phyloP scores from a whole-genome alignment of 2,113 vertebrate genomes.

The Panurus biarmicus region DNA sequence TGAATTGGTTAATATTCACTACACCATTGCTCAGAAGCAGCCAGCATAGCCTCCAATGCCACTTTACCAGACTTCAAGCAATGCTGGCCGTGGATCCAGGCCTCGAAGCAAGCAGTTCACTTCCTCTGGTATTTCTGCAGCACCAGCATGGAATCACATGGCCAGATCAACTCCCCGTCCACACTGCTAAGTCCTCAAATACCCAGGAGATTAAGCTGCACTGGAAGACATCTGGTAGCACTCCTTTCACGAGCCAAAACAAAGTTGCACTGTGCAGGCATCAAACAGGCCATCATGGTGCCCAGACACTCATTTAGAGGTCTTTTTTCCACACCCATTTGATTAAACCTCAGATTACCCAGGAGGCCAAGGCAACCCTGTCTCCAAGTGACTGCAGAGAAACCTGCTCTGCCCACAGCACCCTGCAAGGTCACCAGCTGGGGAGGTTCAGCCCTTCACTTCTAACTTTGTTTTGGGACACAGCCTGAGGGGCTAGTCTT shows the following conservation, averaged over 20 bases:
- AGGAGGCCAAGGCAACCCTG: neutral
- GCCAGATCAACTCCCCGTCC: neutral
- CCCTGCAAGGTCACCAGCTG: neutral
- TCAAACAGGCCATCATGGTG: neutral
- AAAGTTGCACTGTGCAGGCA: neutral
- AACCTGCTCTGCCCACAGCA: neutral
- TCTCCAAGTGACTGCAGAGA: neutral
- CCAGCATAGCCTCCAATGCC: neutral
- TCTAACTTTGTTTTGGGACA: neutral
- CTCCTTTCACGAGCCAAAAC: neutral
- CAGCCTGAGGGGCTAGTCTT: neutral
- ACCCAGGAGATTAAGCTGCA: conserved; percentile 6
- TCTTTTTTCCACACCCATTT: neutral
- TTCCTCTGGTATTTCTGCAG: conserved; percentile 16
- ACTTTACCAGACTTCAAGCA: neutral
- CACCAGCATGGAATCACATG: neutral
- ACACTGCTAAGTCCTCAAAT: neutral
- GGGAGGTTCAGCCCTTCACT: neutral
- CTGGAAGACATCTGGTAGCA: conserved; percentile 36
- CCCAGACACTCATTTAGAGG: neutral
- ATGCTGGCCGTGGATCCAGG: neutral
- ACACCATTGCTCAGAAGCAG: neutral
- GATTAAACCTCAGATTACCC: neutral
- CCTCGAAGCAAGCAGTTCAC: neutral
- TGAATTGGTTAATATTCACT: neutral